Conservation (phyloP, 2,113 vertebrate genomes). For the Scomber scombrus region DNA sequence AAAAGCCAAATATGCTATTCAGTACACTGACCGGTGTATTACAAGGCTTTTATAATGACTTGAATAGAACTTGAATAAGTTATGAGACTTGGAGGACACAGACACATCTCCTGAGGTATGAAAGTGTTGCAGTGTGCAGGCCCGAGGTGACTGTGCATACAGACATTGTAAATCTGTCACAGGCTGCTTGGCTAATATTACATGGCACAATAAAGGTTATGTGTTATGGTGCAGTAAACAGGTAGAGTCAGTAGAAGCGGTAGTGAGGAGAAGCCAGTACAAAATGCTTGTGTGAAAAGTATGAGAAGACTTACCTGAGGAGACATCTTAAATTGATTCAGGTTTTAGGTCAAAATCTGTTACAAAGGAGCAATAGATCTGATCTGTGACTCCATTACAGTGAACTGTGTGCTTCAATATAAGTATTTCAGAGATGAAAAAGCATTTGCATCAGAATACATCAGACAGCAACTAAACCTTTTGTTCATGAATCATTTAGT, state of each 20-base stretch:
- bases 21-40: slow-evolving; percentile 13
- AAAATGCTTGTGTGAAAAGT: background rate
- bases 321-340: background rate
- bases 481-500: slow-evolving; percentile 51
- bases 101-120: slow-evolving; percentile 45
- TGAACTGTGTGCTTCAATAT: background rate
- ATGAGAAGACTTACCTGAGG: background rate
- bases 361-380: background rate
- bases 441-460: background rate
- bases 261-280: background rate
- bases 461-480: background rate
- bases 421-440: background rate
- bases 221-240: slow-evolving; percentile 5
- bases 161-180: slow-evolving; percentile 55
- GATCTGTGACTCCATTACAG: background rate
- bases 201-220: slow-evolving; percentile 26
- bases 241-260: background rate
- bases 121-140: slow-evolving; percentile 43
- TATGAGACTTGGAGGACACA: slow-evolving; percentile 43
- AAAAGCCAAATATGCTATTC: background rate
- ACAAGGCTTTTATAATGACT: slow-evolving; percentile 20
- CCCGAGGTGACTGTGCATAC: slow-evolving; percentile 51
- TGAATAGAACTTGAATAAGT: slow-evolving; percentile 40
- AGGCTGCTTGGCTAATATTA: slow-evolving; percentile 28
- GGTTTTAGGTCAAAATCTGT: background rate